Evolutionary conservation across 2,797 vertebrate genomes (phyloP).

Genomic region (Eulemur albifrons): DNA sequence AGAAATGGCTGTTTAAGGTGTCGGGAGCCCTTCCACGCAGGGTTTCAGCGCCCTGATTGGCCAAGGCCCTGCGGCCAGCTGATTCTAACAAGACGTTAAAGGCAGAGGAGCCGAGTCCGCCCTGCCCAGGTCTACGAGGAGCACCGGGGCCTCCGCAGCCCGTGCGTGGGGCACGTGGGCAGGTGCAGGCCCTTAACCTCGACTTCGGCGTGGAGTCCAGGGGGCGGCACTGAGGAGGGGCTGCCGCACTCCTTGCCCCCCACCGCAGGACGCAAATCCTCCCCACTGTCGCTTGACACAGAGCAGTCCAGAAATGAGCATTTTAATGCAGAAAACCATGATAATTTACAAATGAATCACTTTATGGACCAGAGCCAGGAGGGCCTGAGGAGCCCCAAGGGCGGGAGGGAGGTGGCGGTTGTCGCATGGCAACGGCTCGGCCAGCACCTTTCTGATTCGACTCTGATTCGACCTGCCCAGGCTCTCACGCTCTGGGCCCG

Average conservation of each 20-base stretch:
- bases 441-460: neutral
- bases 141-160: neutral
- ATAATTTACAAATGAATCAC: slow-evolving; percentile 65
- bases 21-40: fast-evolving
- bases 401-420: neutral
- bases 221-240: neutral
- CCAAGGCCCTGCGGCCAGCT: neutral
- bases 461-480: neutral
- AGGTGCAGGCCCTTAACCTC: neutral
- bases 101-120: neutral
- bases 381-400: neutral
- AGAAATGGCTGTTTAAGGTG: neutral
- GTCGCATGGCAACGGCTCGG: neutral
- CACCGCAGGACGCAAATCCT: neutral
- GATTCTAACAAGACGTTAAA: neutral
- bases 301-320: slow-evolving; percentile 46
- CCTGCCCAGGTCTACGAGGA: neutral
- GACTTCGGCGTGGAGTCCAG: neutral
- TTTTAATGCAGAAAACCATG: slow-evolving; percentile 78
- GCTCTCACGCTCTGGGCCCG: fast-evolving
- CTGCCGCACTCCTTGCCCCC: neutral
- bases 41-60: too few species aligned
- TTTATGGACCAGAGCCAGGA: neutral
- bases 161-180: fast-evolving
- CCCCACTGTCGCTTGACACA: neutral